These are phyloP conservation scores for Cydia pomonella DNA, from an alignment of 1,140 invertebrate genomes.

Conservation along the genomic window DNA sequence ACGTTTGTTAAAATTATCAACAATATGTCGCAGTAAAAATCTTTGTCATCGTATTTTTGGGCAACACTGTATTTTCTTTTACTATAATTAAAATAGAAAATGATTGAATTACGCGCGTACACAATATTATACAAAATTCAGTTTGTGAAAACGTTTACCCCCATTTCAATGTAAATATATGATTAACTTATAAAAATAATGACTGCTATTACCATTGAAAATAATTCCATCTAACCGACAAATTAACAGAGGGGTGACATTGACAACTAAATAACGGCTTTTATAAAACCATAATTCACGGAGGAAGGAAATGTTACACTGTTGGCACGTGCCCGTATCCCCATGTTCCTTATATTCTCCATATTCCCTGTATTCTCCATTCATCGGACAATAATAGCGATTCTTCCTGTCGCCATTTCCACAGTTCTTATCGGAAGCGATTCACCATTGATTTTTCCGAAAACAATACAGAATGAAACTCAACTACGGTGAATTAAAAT, in stretches of 20 bases:
- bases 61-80: no score
- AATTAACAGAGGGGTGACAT: constrained; percentile 48
- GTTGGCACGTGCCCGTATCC: constrained; percentile 37
- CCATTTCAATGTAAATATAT: neutral
- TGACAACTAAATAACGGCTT: constrained; percentile 66
- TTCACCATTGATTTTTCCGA: constrained; percentile 78
- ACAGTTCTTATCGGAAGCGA: constrained; percentile 64
- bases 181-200: constrained; percentile 13
- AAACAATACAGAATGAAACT: constrained; percentile 59
- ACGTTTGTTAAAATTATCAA: no score
- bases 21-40: no score
- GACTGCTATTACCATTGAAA: constrained; percentile 25
- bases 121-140: neutral
- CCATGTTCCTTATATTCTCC: constrained; percentile 16
- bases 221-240: constrained; percentile 45
- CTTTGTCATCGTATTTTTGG: no score
- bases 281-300: constrained; percentile 65
- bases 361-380: constrained; percentile 40
- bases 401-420: constrained; percentile 61
- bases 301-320: constrained; percentile 53
- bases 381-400: constrained; percentile 71
- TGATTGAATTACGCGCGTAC: neutral
- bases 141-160: neutral
- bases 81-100: neutral
- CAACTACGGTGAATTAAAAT: constrained; percentile 9